A percentile compares a stretch with the other conserved stretches of the same genome.
Evolutionary conservation across 2,797 vertebrate genomes (phyloP).

Genomic region (Simalia tracyae): DNA sequence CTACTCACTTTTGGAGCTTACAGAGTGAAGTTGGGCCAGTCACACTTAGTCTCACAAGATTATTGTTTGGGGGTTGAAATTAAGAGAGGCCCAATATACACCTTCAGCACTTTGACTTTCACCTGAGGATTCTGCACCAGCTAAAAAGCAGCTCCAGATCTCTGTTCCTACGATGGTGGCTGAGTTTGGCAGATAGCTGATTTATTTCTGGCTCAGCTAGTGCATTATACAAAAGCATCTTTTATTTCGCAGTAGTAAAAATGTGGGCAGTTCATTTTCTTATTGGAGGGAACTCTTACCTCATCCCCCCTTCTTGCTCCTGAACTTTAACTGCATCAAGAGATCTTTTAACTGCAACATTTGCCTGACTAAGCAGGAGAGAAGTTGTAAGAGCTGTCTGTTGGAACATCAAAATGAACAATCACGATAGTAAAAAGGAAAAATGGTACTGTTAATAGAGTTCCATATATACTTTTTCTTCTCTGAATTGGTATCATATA

Average conservation of each 20-base stretch:
- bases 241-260: background rate
- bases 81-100: background rate
- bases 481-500: background rate
- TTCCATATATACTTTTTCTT: background rate
- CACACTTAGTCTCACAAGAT: background rate
- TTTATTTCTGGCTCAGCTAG: background rate
- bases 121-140: background rate
- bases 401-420: background rate
- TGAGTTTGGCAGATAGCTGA: background rate
- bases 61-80: background rate
- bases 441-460: background rate
- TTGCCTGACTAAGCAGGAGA: background rate
- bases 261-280: background rate
- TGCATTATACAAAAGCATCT: background rate
- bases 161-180: background rate
- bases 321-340: background rate
- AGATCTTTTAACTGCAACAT: background rate
- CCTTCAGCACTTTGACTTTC: background rate
- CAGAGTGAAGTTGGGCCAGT: background rate
- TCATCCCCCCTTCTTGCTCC: background rate
- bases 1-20: background rate
- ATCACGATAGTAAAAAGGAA: background rate
- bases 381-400: background rate
- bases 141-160: background rate
- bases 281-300: background rate